Percentiles rank a stretch among this genome's conserved stretches.
Evolutionary conservation across 2,888 invertebrate genomes (phyloP).

Genomic region (Lasioglossum leucozonium): DNA sequence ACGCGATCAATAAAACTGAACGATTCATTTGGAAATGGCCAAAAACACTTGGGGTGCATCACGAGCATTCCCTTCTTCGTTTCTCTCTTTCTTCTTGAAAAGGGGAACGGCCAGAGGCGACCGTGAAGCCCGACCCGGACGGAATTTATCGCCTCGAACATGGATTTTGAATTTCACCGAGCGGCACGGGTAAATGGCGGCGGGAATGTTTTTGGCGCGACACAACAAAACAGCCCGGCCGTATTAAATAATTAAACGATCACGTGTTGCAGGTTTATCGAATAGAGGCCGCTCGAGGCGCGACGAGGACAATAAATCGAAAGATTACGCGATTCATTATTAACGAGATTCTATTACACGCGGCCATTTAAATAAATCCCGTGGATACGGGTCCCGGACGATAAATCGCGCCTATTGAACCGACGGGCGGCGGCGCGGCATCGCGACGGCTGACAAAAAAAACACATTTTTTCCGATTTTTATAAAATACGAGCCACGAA

Average conservation of each 20-base stretch:
- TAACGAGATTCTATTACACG: constrained; percentile 51
- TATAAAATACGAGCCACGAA: not conserved
- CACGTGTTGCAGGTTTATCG: constrained; percentile 34
- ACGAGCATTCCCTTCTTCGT: not conserved
- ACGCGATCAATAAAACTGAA: not conserved
- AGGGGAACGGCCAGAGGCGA: constrained; percentile 10
- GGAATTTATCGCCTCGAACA: constrained; percentile 41
- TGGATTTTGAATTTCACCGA: constrained; percentile 53
- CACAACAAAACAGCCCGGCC: not conserved
- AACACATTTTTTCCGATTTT: not conserved
- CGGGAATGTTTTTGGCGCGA: constrained; percentile 22
- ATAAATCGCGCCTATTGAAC: constrained; percentile 41
- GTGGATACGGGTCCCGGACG: constrained; percentile 9
- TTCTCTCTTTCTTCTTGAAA: not conserved
- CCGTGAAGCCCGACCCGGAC: constrained; percentile 7
- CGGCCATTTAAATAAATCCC: constrained; percentile 47
- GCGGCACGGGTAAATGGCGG: not conserved
- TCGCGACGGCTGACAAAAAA: not conserved
- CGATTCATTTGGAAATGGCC: not conserved
- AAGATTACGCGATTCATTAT: constrained; percentile 52
- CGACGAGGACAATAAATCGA: constrained; percentile 36
- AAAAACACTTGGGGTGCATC: not conserved
- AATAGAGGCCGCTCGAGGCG: constrained; percentile 8
- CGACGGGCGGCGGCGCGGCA: not conserved
- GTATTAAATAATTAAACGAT: constrained; percentile 52